Base-by-base conservation (phyloP, 2,113 vertebrate genomes). In the Mystacornis crossleyi region DNA sequence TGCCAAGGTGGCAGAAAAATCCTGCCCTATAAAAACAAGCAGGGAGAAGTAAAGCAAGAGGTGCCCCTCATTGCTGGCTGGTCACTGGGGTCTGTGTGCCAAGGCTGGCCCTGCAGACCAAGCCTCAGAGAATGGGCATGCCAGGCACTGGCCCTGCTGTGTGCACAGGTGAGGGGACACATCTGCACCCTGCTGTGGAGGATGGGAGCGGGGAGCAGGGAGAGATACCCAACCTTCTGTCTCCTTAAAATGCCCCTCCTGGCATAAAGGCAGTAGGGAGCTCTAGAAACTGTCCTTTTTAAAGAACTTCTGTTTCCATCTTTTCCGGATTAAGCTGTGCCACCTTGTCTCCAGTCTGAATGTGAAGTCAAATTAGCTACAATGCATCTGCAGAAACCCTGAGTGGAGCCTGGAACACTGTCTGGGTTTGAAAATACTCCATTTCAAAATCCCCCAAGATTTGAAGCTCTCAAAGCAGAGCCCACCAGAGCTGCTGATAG, bases 1-100 rank as follows among this genome's bases (percentile, higher is more conserved):
- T 62, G 81, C 92, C 92, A 90, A 36, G 83, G 88, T 74, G 96
- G 73, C 93, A 91, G 73, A 92, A 89, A 74, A 95, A 95, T 91
- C 77, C 61, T 95, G 77, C 88, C 92, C 82, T 67, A 14, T 47
- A 65, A 83, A 82, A 75, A 29, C 61, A 66, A 20, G 54, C 40
- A 73, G 47, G 45, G 84, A 69, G 80, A 67, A 80, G 43, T 2
- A 51, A 50, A 75, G 43, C 38, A 43, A 12, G 45, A 83, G 77
- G 43, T 58, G 48, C 58, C 54, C 45, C 47, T 90, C 53, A 4
- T 10, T 5, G 10, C 6, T 0, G 6, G 20, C 45, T 57, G 62
- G 77, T n/a, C 64, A 28, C 16, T 5, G 48, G 13, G 54, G 4
- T 23, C 15, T 24, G 71, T 9, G 14, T 57, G 53, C 61, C 48